Conservation (phyloP, 53 echinoderm and acorn worm species). For the Echinarachnius parma region DNA sequence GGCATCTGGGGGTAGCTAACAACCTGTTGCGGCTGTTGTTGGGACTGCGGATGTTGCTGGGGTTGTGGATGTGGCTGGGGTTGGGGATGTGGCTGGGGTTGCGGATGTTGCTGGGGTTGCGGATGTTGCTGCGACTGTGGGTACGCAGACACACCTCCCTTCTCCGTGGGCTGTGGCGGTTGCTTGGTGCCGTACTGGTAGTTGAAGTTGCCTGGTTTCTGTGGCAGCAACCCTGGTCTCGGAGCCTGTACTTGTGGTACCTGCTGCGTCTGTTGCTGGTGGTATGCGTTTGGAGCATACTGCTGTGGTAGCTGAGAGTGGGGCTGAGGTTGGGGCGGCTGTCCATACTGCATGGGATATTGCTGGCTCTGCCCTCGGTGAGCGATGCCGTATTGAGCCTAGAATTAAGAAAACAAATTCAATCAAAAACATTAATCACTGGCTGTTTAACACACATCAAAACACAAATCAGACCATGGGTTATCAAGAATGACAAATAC, state of each 20-base stretch:
- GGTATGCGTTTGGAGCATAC: neutral
- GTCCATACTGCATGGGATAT: conserved; percentile 12
- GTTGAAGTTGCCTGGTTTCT: conserved; percentile 27
- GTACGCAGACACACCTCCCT: neutral
- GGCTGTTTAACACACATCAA: too few species aligned
- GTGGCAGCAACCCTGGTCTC: conserved; percentile 35
- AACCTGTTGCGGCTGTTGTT: too few species aligned
- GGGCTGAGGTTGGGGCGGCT: conserved; percentile 13
- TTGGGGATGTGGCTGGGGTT: too few species aligned
- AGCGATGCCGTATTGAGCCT: conserved; percentile 36
- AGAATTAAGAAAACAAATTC: neutral
- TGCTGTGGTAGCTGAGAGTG: neutral
- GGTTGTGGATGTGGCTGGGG: too few species aligned
- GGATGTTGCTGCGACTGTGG: conserved; percentile 4
- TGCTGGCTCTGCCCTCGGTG: conserved; percentile 19
- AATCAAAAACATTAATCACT: too few species aligned
- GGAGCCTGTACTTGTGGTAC: neutral
- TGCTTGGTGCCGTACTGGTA: conserved; percentile 14
- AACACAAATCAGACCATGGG: too few species aligned
- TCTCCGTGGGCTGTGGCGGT: conserved; percentile 19
- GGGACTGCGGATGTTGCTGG: too few species aligned
- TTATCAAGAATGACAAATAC: too few species aligned
- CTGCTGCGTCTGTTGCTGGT: conserved; percentile 3
- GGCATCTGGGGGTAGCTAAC: conserved; percentile 18
- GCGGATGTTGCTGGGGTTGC: too few species aligned